Base-by-base conservation (phyloP, 2,888 invertebrate genomes). In the Hanleya hanleyi region DNA sequence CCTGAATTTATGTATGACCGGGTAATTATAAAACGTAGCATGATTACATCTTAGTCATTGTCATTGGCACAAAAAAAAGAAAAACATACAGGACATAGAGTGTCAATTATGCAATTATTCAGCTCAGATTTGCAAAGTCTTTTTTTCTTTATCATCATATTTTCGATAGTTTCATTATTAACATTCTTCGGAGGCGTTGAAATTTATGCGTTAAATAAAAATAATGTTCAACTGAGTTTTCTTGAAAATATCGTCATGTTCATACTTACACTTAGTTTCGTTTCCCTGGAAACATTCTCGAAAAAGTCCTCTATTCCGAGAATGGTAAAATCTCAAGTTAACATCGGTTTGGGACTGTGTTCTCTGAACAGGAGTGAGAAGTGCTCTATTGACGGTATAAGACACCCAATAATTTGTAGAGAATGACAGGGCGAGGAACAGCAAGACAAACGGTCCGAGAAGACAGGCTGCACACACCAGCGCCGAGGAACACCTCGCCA, bases 321-420 rank as follows among this genome's bases (percentile, higher is more conserved):
- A 78, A 69, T 83, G 78, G 29, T 81, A 77, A 38, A 79, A 83
- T 72, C 82, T 73, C 36, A 49, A 22, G 0, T 57, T 37, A 1
- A 26, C 47, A n/a, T 51, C 47, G 15, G 26, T 18, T 15, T 33
- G 32, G 15, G 35, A n/a, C 22, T 22, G 3, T n/a, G 26, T 18
- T 1, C 51, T 15, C 22, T 29, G 62, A 1, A 67, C 35, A 6
- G 51, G 1, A 0, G 36, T n/a, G 12, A 85, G 51, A 22, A 69
- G 72, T 6, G 32, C 64, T 36, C 81, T 69, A 66, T 84, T 75
- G 5, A 88, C 87, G 22, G 79, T 81, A 72, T 81, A 86, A 68
- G 83, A 84, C 67, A 86, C 49, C 87, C 88, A 88, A 75, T 84
- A 77, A 75, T 88, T 86, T 6, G 87, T 88, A 6, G 87, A 83